These are phyloP conservation scores for Drosophila ficusphila DNA, from an alignment of 1,140 invertebrate genomes.

Conservation along the genomic window DNA sequence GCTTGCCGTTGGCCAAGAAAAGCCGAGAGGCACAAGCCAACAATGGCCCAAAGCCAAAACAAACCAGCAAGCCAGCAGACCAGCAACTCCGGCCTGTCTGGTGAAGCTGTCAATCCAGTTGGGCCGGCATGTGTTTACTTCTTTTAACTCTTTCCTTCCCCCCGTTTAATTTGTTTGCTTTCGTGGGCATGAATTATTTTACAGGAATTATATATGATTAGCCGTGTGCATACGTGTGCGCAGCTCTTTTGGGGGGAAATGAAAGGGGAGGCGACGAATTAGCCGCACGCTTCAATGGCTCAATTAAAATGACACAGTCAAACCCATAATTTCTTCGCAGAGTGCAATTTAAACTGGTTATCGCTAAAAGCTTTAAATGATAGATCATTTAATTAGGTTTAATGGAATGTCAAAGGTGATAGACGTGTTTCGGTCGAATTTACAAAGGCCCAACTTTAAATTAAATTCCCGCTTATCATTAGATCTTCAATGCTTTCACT, in stretches of 20 bases:
- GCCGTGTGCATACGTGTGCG: slow-evolving; percentile 21
- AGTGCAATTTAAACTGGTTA: slow-evolving; percentile 29
- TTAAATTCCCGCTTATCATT: slow-evolving; percentile 6
- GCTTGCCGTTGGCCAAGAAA: slow-evolving; percentile 29
- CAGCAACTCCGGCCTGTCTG: slow-evolving; percentile 66
- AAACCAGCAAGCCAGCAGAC: too few species aligned
- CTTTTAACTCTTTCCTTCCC: slow-evolving; percentile 21
- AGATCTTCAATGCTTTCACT: slow-evolving; percentile 27
- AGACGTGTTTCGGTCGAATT: slow-evolving; percentile 2
- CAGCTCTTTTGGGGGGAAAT: slow-evolving; percentile 2
- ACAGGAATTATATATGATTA: slow-evolving; percentile 74
- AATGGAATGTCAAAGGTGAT: slow-evolving; percentile 35
- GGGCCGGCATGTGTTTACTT: slow-evolving; percentile 47
- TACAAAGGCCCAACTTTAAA: slow-evolving; percentile 3
- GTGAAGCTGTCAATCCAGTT: slow-evolving; percentile 74
- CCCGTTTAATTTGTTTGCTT: slow-evolving; percentile 50
- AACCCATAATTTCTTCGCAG: slow-evolving; percentile 7
- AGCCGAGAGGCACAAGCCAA: slow-evolving; percentile 42
- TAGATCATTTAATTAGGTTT: slow-evolving; percentile 36
- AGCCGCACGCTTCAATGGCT: slow-evolving; percentile 52
- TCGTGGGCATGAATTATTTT: slow-evolving; percentile 65
- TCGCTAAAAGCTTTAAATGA: slow-evolving; percentile 7
- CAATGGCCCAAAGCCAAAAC: slow-evolving; percentile 12
- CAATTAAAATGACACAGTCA: slow-evolving; percentile 70
- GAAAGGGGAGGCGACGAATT: slow-evolving; percentile 17